Evolutionary conservation across 2,888 invertebrate species (phyloP), one percentile per base, ranked within the genome.

Genomic region (Metopia argyrocephala): DNA sequence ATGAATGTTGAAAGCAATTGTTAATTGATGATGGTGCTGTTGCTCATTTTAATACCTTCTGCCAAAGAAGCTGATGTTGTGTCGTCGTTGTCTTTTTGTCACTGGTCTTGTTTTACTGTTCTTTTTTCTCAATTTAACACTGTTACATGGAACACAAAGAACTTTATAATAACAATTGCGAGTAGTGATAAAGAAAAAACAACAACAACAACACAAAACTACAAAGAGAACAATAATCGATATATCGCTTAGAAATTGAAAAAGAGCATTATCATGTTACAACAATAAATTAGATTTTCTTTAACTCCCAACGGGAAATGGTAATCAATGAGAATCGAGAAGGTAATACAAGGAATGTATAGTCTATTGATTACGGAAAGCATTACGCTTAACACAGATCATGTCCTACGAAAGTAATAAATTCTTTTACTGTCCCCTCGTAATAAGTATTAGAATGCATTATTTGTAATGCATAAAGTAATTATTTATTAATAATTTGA

Each of bases 1-100:
- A 73, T 75, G 75, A 62, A 59, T 75, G 71, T 68, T 82, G 71
- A 75, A 70, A 66, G 65, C 70, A 71, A n/a, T 82, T 78, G 57
- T 78, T 78, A 70, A 59, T 73, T 81, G 57, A 68, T 78, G 78
- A 50, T 64, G 64, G 50, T 79, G 61, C 45, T 25, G 15, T 50
- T 38, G 52, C 28, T 18, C 28, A 9, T 61, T 28, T 31, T 45
- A 6, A 64, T 23, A 12, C 15, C 15, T 38, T 4, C 38, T 15
- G 15, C 15, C 38, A 38, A 12, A 12, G 38, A 38, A 12, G 38
- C 15, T 9, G 12, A 38, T 12, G 38, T 38, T 38, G 38, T 38
- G n/a, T 12, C 46, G 45, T 46, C 31, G 25, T 45, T 61, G 12
- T n/a, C n/a, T 61, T 38, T 70, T 2, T 25, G 50, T 6, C 38